Evolutionary conservation across 2,797 vertebrate species (phyloP), one percentile per base, ranked within the genome.

Genomic region (Gymnopithys bicolor): DNA sequence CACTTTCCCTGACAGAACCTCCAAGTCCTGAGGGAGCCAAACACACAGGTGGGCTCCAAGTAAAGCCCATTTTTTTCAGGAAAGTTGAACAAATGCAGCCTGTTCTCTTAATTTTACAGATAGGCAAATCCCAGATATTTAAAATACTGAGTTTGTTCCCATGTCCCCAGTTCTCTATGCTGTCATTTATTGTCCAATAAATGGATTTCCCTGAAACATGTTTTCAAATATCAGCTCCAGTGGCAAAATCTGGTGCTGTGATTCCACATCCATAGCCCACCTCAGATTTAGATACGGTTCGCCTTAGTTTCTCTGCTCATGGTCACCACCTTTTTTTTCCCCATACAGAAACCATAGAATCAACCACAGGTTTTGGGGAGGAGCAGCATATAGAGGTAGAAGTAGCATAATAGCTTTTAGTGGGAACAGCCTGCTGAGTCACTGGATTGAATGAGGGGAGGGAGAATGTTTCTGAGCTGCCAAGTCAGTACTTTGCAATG

Each of bases 271-370:
- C 68, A 55, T 39, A 84, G 68, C 18, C 37, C 43, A 35, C 5
- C 37, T 66, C 37, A 69, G 58, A 52, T n/a, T 84, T 52, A 83
- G 45, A 2, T 16, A 37, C 52, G 0, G 0, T 33, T 63, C 16
- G 63, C 14, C 21, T 46, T 10, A 11, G 46, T 18, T 37, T 53
- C 60, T 37, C n/a, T 81, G 59, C 68, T 27, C 37, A 32, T 1
- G 2, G 27, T 19, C 66, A 58, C 32, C n/a, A 25, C 24, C 41
- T 41, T 39, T 33, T 51, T 73, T 56, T 21, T 27, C 17, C 24
- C 24, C 23, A 51, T 84, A 45, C 41, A 68, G 55, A 83, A 75
- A 55, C 35, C 37, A 28, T 5, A 74, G 9, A 4, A 27, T 69
- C 60, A 43, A 5, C n/a, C 35, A 16, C 35, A 45, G 28, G 33